phyloP scores from a whole-genome alignment of 2,113 vertebrate species.

The Dasyornis broadbenti region DNA sequence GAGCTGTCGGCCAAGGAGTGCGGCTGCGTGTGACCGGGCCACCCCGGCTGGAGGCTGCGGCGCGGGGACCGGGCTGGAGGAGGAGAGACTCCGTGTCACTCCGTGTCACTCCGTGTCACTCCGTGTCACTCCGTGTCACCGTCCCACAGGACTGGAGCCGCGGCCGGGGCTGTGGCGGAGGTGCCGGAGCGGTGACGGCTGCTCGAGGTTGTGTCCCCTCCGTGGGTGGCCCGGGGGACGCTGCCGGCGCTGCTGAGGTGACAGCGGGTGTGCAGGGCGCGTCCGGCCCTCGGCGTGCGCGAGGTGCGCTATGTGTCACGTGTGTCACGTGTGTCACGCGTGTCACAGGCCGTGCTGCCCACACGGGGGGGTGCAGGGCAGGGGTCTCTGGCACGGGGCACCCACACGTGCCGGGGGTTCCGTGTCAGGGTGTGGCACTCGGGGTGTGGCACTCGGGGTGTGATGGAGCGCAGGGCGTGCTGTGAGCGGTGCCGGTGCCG shows the following conservation, averaged over 20 bases:
- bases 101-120: no score
- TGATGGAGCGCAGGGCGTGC: background rate
- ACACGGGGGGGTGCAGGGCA: rapidly evolving
- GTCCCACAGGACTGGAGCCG: background rate
- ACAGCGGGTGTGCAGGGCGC: rapidly evolving
- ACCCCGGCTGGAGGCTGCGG: rapidly evolving
- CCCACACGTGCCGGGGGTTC: rapidly evolving
- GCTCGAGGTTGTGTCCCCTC: rapidly evolving
- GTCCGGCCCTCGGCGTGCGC: rapidly evolving
- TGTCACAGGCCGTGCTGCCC: rapidly evolving
- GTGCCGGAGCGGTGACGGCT: rapidly evolving
- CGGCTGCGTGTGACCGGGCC: conserved; percentile 83
- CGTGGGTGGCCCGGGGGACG: rapidly evolving
- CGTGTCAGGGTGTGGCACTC: background rate
- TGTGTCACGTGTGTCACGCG: rapidly evolving
- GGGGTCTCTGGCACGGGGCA: rapidly evolving
- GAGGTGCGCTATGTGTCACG: rapidly evolving
- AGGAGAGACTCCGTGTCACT: no score
- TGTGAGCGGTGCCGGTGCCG: background rate
- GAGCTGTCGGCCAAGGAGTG: conserved; percentile 91
- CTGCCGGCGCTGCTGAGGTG: background rate
- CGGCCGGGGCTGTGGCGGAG: rapidly evolving
- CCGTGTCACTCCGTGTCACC: no score
- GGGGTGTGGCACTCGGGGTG: background rate
- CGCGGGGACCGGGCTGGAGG: background rate